These are phyloP conservation scores for Rhabdophis nuchalis DNA, from an alignment of 2,797 vertebrate species.

Conservation along the genomic window DNA sequence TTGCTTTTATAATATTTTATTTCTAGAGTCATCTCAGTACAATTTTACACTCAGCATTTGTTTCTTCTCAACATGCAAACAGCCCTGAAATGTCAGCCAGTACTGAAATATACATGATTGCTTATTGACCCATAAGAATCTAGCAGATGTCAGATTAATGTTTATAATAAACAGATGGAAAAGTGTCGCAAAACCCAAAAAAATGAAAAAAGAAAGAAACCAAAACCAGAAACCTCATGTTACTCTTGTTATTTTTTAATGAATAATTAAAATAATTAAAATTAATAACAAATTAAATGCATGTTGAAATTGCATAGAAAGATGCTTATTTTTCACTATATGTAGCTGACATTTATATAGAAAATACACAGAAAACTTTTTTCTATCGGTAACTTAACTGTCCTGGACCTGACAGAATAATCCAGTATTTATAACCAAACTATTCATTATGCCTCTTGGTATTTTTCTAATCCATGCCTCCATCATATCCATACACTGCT, in stretches of 20 bases:
- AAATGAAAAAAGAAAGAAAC: background rate
- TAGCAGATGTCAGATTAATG: constrained; percentile 56
- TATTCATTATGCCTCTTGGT: background rate
- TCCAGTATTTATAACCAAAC: background rate
- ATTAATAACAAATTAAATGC: background rate
- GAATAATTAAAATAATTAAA: background rate
- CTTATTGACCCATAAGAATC: constrained; percentile 58
- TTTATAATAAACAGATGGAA: constrained; percentile 49
- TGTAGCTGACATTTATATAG: background rate
- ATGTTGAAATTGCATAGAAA: background rate
- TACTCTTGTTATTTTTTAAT: background rate
- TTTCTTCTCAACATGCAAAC: constrained; percentile 46
- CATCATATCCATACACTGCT: background rate
- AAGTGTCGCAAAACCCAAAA: background rate
- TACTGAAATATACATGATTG: constrained; percentile 41
- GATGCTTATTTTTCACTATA: background rate
- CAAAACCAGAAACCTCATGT: background rate
- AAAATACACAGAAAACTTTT: background rate
- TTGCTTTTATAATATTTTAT: constrained; percentile 34
- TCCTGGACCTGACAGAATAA: background rate
- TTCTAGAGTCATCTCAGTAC: constrained; percentile 19
- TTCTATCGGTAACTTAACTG: background rate
- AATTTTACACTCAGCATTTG: constrained; percentile 28
- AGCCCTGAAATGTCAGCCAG: constrained; percentile 55
- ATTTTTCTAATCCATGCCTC: background rate